A percentile compares a stretch with the other conserved stretches of the same genome.
Conservation (phyloP, 1,140 invertebrate genomes). For the Zaprionus vittiger region DNA sequence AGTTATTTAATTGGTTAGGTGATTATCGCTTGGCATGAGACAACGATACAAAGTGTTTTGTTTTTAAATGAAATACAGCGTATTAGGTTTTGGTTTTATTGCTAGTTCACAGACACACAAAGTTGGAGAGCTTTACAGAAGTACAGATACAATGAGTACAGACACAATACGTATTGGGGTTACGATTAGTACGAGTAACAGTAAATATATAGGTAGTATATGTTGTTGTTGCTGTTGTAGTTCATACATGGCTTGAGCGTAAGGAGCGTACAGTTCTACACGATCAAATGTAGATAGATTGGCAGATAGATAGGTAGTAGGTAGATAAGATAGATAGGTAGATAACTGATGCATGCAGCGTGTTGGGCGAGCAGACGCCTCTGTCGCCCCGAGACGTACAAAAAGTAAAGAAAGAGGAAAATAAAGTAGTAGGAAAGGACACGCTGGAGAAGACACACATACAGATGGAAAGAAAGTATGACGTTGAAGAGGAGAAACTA, state of each 20-base stretch:
- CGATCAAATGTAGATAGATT: slow-evolving; percentile 24
- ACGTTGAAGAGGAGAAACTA: slow-evolving; percentile 21
- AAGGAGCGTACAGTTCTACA: slow-evolving; percentile 37
- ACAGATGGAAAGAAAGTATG: slow-evolving; percentile 49
- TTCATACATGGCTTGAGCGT: slow-evolving; percentile 74
- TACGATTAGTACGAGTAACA: slow-evolving; percentile 41
- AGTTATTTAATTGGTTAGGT: slow-evolving; percentile 27
- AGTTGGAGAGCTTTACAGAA: slow-evolving; percentile 67
- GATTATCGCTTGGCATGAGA: slow-evolving; percentile 32
- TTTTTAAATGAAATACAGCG: slow-evolving; percentile 58
- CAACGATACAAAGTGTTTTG: slow-evolving; percentile 49
- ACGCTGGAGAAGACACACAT: slow-evolving; percentile 20
- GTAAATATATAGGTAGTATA: slow-evolving; percentile 43
- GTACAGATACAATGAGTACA: slow-evolving; percentile 65
- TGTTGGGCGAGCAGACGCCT: slow-evolving; percentile 26
- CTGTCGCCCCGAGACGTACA: slow-evolving; percentile 20
- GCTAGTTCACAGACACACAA: slow-evolving; percentile 79
- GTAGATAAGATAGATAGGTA: slow-evolving; percentile 28
- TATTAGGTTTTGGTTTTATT: slow-evolving; percentile 75
- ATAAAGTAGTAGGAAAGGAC: slow-evolving; percentile 1
- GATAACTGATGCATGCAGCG: slow-evolving; percentile 60
- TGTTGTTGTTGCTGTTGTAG: slow-evolving; percentile 39
- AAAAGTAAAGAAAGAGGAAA: slow-evolving; percentile 11
- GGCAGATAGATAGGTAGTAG: slow-evolving; percentile 20
- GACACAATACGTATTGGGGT: slow-evolving; percentile 35